phyloP scores from a whole-genome alignment of 2,797 vertebrate genomes.

The Parambassis ranga region DNA sequence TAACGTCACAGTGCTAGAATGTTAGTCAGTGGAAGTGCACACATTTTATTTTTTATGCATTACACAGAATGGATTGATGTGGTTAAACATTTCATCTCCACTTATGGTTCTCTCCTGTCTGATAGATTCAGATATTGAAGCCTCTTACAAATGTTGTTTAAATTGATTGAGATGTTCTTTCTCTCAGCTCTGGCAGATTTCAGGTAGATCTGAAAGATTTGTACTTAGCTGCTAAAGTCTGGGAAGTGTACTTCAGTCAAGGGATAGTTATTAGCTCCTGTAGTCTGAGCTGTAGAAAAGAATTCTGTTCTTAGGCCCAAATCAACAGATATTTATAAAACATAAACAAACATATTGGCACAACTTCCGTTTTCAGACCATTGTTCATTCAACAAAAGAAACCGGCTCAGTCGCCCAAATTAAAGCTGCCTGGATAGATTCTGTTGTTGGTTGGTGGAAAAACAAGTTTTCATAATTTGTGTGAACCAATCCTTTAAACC shows the following conservation, averaged over 20 bases:
- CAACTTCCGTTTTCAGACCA: too few relatives aligned
- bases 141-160: slow-evolving; percentile 61
- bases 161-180: slow-evolving; percentile 73
- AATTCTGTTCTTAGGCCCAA: too few relatives aligned
- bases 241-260: too few relatives aligned
- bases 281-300: too few relatives aligned
- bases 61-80: not conserved
- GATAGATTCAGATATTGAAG: slow-evolving; percentile 64
- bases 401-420: too few relatives aligned
- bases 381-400: too few relatives aligned
- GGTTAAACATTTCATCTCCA: not conserved
- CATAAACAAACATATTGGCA: too few relatives aligned
- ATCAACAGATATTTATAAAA: too few relatives aligned
- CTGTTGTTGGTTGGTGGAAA: not conserved
- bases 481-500: slow-evolving; percentile 4
- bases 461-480: not conserved
- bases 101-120: slow-evolving; percentile 72
- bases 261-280: too few relatives aligned
- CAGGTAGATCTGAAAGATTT: not conserved
- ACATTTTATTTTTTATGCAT: not conserved
- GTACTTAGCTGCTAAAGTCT: not conserved
- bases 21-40: slow-evolving; percentile 22
- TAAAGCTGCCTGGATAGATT: not conserved
- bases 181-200: slow-evolving; percentile 74
- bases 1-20: slow-evolving; percentile 53